phyloP scores from a whole-genome alignment of 2,888 invertebrate genomes.

The Papilio elwesi region DNA sequence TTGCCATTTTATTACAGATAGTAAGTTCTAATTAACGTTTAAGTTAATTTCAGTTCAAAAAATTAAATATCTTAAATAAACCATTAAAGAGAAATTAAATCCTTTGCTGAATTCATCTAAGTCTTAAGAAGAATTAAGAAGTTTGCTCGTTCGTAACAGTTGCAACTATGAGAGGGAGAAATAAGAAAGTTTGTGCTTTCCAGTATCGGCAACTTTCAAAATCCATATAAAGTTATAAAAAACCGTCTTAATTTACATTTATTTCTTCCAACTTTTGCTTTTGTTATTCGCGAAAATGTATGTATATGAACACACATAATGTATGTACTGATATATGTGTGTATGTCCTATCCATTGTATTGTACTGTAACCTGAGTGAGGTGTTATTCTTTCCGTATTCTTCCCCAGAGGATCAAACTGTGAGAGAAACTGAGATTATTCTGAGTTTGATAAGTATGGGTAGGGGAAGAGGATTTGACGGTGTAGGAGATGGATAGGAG shows the following conservation, averaged over 20 bases:
- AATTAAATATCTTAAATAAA: constrained; percentile 45
- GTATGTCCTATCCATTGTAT: too few relatives aligned
- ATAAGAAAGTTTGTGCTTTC: constrained; percentile 47
- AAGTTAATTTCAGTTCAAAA: constrained; percentile 26
- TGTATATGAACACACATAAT: too few relatives aligned
- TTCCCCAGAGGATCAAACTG: too few relatives aligned
- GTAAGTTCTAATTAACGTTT: not conserved
- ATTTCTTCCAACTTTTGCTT: too few relatives aligned
- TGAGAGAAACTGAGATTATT: too few relatives aligned
- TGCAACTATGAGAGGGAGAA: constrained; percentile 57
- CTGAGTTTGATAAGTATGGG: too few relatives aligned
- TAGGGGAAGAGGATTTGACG: too few relatives aligned
- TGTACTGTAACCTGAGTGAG: too few relatives aligned
- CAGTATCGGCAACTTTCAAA: constrained; percentile 43
- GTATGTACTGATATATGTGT: too few relatives aligned
- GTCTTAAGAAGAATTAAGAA: constrained; percentile 60
- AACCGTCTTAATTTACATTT: constrained; percentile 47
- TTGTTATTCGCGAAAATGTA: too few relatives aligned
- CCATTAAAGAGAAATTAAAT: constrained; percentile 54
- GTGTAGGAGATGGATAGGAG: too few relatives aligned
- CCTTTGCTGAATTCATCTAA: constrained; percentile 58
- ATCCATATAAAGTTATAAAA: constrained; percentile 46
- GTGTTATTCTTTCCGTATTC: too few relatives aligned
- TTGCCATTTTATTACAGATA: not conserved
- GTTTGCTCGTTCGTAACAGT: constrained; percentile 60